Conservation (phyloP, 1,140 invertebrate genomes). For the Micrasema longulum region DNA sequence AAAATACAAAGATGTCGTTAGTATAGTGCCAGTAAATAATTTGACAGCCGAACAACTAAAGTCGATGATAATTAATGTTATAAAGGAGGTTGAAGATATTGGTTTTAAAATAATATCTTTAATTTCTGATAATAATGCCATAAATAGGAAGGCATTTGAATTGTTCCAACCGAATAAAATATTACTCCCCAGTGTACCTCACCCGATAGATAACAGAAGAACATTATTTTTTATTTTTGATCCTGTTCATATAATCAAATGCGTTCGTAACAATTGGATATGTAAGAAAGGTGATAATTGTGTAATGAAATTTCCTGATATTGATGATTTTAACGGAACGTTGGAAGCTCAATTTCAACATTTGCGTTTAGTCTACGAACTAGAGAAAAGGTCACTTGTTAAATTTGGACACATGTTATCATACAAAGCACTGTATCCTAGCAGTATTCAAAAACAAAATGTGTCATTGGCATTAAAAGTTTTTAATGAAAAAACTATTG, state of each 20-base stretch:
- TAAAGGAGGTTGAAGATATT: conserved; percentile 9
- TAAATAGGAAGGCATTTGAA: conserved; percentile 9
- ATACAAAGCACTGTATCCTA: no score
- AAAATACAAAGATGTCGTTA: conserved; percentile 7
- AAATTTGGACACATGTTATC: no score
- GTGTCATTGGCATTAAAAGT: neutral
- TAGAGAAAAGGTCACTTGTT: no score
- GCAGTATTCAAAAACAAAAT: no score
- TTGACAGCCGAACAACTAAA: conserved; percentile 1
- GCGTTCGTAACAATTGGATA: conserved; percentile 8
- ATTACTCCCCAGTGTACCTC: neutral
- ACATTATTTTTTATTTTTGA: conserved; percentile 8
- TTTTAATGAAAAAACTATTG: conserved; percentile 11
- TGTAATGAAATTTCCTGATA: conserved; percentile 3
- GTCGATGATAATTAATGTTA: neutral
- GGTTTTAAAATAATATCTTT: conserved; percentile 1
- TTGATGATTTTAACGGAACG: neutral
- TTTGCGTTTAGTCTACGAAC: no score
- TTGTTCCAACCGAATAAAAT: conserved; percentile 7
- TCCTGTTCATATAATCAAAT: conserved; percentile 8
- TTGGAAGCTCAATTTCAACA: neutral
- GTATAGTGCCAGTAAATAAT: neutral
- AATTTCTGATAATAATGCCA: conserved; percentile 11
- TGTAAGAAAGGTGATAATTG: conserved; percentile 7
- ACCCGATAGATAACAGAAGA: conserved; percentile 6